Evolutionary conservation across 2,797 vertebrate genomes (phyloP).

Genomic region (Lagocephalus sceleratus): DNA sequence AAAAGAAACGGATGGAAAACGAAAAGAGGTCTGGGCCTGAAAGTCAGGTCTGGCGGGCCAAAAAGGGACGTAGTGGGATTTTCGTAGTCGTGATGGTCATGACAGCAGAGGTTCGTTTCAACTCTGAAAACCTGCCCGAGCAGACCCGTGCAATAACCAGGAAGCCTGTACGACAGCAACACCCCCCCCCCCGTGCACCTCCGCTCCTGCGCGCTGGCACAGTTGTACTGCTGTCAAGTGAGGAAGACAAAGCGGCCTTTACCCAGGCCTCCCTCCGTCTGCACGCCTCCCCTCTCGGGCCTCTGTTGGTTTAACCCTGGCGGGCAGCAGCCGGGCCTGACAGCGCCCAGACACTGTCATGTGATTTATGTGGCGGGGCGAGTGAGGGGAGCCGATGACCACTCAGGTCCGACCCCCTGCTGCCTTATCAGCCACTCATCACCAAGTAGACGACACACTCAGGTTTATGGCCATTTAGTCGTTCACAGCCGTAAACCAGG

Average conservation of each 20-base stretch:
- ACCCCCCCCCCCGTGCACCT: conserved; percentile 26
- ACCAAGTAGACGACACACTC: conserved; percentile 56
- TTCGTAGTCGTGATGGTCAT: no score
- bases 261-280: conserved; percentile 58
- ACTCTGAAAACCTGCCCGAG: not conserved
- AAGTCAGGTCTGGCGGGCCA: conserved; percentile 3
- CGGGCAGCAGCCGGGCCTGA: conserved; percentile 68
- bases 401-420: conserved; percentile 68
- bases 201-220: conserved; percentile 30
- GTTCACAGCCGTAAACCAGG: conserved; percentile 9
- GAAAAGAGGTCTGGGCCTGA: conserved; percentile 40
- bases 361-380: conserved; percentile 68
- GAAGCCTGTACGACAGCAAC: not conserved
- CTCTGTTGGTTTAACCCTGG: conserved; percentile 80
- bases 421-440: conserved; percentile 67
- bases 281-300: conserved; percentile 58
- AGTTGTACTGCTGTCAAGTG: conserved; percentile 55
- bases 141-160: not conserved
- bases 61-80: not conserved
- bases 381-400: conserved; percentile 66
- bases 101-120: not conserved
- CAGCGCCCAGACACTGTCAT: conserved; percentile 66
- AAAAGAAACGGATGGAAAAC: conserved; percentile 34
- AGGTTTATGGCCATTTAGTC: conserved; percentile 47
- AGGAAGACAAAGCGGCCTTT: conserved; percentile 64